Evolutionary conservation across 2,888 invertebrate species (phyloP).

Genomic region (Malachius bipustulatus): DNA sequence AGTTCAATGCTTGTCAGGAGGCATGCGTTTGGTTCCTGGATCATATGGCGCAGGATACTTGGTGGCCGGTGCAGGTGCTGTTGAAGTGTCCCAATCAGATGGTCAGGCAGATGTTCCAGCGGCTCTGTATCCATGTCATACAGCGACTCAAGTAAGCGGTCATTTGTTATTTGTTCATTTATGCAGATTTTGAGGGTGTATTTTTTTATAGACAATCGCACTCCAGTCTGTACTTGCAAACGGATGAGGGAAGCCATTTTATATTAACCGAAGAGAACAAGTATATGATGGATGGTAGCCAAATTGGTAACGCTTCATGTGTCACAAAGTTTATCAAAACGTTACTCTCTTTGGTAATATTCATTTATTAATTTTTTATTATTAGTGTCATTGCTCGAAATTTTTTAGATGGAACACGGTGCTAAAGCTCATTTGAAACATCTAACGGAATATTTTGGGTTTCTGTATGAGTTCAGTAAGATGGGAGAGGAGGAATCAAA

Average conservation of each 20-base stretch:
- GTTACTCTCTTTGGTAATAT: conserved; percentile 63
- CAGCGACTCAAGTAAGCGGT: conserved; percentile 63
- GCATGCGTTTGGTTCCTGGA: conserved; percentile 88
- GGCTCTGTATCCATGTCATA: conserved; percentile 89
- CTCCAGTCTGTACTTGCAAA: conserved; percentile 48
- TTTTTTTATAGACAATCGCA: conserved; percentile 42
- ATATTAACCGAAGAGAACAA: conserved; percentile 38
- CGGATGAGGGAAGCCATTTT: conserved; percentile 40
- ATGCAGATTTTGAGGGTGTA: conserved; percentile 9
- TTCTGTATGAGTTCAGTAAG: conserved; percentile 86
- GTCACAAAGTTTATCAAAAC: conserved; percentile 88
- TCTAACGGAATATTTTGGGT: conserved; percentile 84
- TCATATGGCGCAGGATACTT: conserved; percentile 85
- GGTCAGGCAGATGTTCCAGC: conserved; percentile 93
- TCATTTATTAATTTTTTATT: conserved; percentile 6
- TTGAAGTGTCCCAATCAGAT: conserved; percentile 95
- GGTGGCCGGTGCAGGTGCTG: conserved; percentile 89
- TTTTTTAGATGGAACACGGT: conserved; percentile 61
- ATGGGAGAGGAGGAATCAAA: conserved; percentile 90
- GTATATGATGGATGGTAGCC: conserved; percentile 43
- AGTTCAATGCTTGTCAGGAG: conserved; percentile 82
- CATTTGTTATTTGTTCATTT: conserved; percentile 7
- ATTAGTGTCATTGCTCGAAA: conserved; percentile 7
- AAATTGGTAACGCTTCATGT: conserved; percentile 68
- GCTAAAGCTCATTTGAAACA: conserved; percentile 78